Percentiles rank a stretch among this genome's conserved stretches.
phyloP scores from a whole-genome alignment of 2,113 vertebrate species.

The Psilopsiagon aurifrons region DNA sequence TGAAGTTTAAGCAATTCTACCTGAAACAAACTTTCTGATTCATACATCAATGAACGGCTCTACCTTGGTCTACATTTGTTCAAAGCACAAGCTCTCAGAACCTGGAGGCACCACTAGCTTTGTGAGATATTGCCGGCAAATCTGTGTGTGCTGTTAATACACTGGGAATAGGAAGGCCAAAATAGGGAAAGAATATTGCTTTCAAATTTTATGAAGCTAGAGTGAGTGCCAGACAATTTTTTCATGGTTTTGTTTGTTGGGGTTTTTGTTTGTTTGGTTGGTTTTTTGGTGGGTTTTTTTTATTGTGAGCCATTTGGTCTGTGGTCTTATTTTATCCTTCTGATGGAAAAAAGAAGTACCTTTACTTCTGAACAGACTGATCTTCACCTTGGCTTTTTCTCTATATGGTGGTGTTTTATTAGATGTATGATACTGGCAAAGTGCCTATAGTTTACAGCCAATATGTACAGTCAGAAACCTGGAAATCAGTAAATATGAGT shows the following conservation, averaged over 20 bases:
- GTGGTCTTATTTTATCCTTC: background rate
- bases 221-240: background rate
- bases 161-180: slow-evolving; percentile 1
- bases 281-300: too few species aligned
- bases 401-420: background rate
- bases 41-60: background rate
- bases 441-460: background rate
- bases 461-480: background rate
- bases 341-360: background rate
- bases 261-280: too few species aligned
- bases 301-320: background rate
- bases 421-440: background rate
- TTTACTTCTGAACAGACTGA: background rate
- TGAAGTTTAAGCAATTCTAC: slow-evolving; percentile 30
- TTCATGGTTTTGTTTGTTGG: background rate
- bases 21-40: slow-evolving; percentile 49
- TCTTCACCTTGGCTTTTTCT: background rate
- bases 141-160: background rate
- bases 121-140: slow-evolving; percentile 28
- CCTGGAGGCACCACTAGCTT: slow-evolving; percentile 28
- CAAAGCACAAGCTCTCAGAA: slow-evolving; percentile 31
- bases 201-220: slow-evolving; percentile 17
- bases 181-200: slow-evolving; percentile 10
- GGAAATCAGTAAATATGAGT: background rate
- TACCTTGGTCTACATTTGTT: slow-evolving; percentile 20